These are phyloP conservation scores for Junonia oenone DNA, from an alignment of 2,888 invertebrate genomes.

Conservation along the genomic window DNA sequence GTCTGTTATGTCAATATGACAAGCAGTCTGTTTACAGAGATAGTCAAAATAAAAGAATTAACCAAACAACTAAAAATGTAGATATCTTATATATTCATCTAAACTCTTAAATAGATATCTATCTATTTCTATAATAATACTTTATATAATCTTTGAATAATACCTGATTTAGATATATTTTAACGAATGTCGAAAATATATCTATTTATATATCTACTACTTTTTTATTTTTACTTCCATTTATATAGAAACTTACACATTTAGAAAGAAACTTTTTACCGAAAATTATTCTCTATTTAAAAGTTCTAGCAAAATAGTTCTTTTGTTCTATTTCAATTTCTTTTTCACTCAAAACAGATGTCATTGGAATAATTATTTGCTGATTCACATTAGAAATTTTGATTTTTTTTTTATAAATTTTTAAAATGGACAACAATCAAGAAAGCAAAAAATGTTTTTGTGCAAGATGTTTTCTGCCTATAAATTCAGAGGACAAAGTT, in stretches of 20 bases:
- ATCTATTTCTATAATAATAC: too few relatives aligned
- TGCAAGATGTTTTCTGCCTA: constrained; percentile 61
- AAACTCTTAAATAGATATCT: too few relatives aligned
- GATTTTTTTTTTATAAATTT: constrained; percentile 17
- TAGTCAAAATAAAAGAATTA: not conserved
- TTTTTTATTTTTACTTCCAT: not conserved
- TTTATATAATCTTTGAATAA: too few relatives aligned
- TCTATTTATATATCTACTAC: too few relatives aligned
- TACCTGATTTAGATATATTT: too few relatives aligned
- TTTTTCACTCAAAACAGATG: not conserved
- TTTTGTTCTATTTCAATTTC: constrained; percentile 40
- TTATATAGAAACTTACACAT: not conserved
- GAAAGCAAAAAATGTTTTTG: constrained; percentile 66
- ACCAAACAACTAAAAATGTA: too few relatives aligned
- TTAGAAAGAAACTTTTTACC: not conserved
- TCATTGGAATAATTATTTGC: constrained; percentile 46
- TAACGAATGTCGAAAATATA: too few relatives aligned
- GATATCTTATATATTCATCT: too few relatives aligned
- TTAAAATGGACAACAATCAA: constrained; percentile 50
- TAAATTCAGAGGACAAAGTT: constrained; percentile 56
- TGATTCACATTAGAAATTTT: constrained; percentile 35
- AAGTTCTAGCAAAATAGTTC: not conserved
- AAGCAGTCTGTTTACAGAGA: not conserved
- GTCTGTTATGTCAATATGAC: constrained; percentile 16
- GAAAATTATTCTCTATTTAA: not conserved